These are phyloP conservation scores for Austrofundulus limnaeus DNA, from an alignment of 2,113 vertebrate genomes.

Conservation along the genomic window DNA sequence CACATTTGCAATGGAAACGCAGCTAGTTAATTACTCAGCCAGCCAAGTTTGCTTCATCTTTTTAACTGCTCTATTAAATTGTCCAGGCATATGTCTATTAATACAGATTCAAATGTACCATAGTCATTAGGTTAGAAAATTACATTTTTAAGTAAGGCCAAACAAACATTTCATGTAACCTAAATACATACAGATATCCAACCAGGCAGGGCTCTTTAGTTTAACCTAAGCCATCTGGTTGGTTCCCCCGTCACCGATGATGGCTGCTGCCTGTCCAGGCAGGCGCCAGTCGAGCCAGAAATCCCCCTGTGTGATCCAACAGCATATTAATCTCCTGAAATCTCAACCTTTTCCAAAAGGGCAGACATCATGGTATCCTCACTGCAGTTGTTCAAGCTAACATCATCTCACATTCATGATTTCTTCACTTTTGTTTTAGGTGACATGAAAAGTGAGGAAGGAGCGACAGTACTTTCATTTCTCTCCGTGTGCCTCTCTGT, in stretches of 20 bases:
- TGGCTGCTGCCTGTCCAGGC: conserved; percentile 38
- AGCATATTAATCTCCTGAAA: conserved; percentile 63
- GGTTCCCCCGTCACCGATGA: conserved; percentile 34
- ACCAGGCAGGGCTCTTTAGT: conserved; percentile 32
- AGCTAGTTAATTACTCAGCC: conserved; percentile 24
- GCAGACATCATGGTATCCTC: conserved; percentile 42
- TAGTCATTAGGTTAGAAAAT: no score
- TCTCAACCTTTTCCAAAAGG: conserved; percentile 64
- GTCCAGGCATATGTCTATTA: not conserved
- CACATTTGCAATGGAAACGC: no score
- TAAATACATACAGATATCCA: not conserved
- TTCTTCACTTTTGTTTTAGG: conserved; percentile 38
- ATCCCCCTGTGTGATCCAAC: conserved; percentile 45
- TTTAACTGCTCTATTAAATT: not conserved
- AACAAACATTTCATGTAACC: conserved; percentile 1
- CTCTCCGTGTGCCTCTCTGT: conserved; percentile 27
- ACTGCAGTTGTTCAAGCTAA: conserved; percentile 23
- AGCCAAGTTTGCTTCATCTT: conserved; percentile 16
- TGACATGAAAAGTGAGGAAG: conserved; percentile 23
- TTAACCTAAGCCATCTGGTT: conserved; percentile 61
- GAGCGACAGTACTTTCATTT: conserved; percentile 9
- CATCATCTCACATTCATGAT: conserved; percentile 35
- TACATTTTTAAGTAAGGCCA: no score
- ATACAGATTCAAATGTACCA: not conserved
- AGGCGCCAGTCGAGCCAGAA: conserved; percentile 19